Evolutionary conservation across 2,113 vertebrate genomes (phyloP), one percentile per base, ranked within the genome.

Genomic region (Pungitius pungitius): DNA sequence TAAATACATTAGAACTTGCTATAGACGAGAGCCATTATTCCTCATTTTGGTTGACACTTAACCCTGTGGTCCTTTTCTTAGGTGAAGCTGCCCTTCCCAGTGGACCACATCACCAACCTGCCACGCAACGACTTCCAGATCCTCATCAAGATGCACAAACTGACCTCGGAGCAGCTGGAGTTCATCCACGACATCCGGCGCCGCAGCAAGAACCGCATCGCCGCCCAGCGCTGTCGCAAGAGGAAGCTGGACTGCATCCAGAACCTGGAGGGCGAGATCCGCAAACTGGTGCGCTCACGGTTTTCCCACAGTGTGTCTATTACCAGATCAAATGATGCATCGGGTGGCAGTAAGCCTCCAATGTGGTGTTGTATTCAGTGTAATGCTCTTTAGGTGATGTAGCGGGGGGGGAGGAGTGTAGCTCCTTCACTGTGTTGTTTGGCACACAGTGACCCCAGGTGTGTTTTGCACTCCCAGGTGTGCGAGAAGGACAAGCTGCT

Each of bases 211-310:
- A 98, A 98, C 92, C 95, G 97, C 14, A 96, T 98, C 13, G 97
- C 97, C 0, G 97, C 97, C 42, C 97, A 98, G 84, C 96, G 96
- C 88, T 98, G 97, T 77, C 95, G 97, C 66, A 98, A 98, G 88
- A 95, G 97, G 87, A 98, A 98, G 88, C 95, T 98, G 88, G 97
- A 98, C 93, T 98, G 97, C 75, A 98, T 98, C 90, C 96, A 97
- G 93, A 97, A 96, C 77, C 93, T 98, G 76, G 96, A 98, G 93
- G 92, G 94, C 85, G 97, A 98, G 94, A 98, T 98, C 84, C 95
- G 94, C 84, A 98, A 97, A 92, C 81, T 98, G 96, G 97, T 94
- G 88, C 0, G 68, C 3, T 51, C 54, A 43, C 30, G 12, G 30
- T 30, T 30, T n/a, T 30, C 30, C 2, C 30, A 3, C 33, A 35